phyloP scores from a whole-genome alignment of 2,888 invertebrate species.

The Cyclophora punctaria region DNA sequence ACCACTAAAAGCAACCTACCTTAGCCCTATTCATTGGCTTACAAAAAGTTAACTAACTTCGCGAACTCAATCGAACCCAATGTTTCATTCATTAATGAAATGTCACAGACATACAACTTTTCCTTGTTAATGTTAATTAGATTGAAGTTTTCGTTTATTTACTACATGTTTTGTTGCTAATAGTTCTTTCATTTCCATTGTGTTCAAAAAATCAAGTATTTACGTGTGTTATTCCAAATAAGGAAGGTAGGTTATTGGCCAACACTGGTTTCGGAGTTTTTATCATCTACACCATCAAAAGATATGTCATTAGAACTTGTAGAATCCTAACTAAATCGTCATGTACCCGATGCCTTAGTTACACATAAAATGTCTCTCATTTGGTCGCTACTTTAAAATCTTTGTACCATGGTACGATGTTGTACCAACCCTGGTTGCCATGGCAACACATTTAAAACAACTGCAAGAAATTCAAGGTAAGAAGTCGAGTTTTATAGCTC shows the following conservation, averaged over 20 bases:
- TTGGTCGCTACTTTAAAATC: too few relatives aligned
- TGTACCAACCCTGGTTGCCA: constrained; percentile 26
- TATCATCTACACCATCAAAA: not conserved
- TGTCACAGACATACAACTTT: constrained; percentile 7
- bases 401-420: constrained; percentile 3
- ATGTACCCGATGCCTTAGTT: too few relatives aligned
- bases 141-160: constrained; percentile 4
- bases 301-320: too few relatives aligned
- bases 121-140: constrained; percentile 6
- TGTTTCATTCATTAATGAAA: constrained; percentile 11
- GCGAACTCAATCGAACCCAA: not conserved
- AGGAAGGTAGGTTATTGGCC: too few relatives aligned
- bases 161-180: not conserved
- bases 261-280: too few relatives aligned
- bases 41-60: too few relatives aligned
- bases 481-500: not conserved
- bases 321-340: too few relatives aligned
- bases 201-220: not conserved
- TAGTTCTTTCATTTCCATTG: not conserved
- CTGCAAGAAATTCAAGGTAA: constrained; percentile 5
- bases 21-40: too few relatives aligned
- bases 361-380: too few relatives aligned
- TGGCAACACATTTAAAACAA: constrained; percentile 36
- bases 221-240: too few relatives aligned
- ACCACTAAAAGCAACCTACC: too few relatives aligned